Base-by-base conservation (phyloP, 2,113 vertebrate genomes). In the Parus major region DNA sequence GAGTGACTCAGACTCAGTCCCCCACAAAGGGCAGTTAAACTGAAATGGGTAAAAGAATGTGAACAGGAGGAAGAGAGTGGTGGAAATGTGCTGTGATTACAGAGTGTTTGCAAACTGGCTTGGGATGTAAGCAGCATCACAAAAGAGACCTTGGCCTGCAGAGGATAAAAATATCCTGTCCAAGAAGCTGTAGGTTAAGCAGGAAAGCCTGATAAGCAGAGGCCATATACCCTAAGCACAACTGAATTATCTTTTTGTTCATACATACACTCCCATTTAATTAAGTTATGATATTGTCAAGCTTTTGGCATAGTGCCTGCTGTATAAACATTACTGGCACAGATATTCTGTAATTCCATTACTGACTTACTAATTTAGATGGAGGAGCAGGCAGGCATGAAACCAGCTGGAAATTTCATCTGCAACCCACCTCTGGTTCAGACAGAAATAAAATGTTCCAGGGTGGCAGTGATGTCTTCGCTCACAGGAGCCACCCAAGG, bases 241-340 rank as follows among this genome's bases (percentile, higher is more conserved):
- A 91, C 9, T 42, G 46, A 93, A 93, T 93, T 88, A 96, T 71
- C 47, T 90, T 90, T 83, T 56, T 19, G 7, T 73, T 90, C 79
- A 39, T 92, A 70, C 75, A 83, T 70, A 88, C 5, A 8, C 68
- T 73, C 50, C 47, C 14, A 73, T 78, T 90, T 88, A 93, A 96
- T 95, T 60, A 89, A 91, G 73, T 87, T 94, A 95, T 72, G 70
- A 76, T 73, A 82, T 80, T 95, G 75, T 71, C 82, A 88, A 94
- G 63, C 44, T 71, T 83, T 94, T 95, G 93, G 93, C 94, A 81
- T 63, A 36, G 76, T 92, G 90, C 93, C 95, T 66, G 68, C 31
- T 88, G 39, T 59, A 80, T 60, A 94, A 94, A 92, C 35, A 90
- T 83, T 94, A 64, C 85, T 92, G 90, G 85, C 85, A 72, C 31